These are phyloP conservation scores for Sardinella longiceps DNA, from an alignment of 2,797 vertebrate species.

Conservation along the genomic window DNA sequence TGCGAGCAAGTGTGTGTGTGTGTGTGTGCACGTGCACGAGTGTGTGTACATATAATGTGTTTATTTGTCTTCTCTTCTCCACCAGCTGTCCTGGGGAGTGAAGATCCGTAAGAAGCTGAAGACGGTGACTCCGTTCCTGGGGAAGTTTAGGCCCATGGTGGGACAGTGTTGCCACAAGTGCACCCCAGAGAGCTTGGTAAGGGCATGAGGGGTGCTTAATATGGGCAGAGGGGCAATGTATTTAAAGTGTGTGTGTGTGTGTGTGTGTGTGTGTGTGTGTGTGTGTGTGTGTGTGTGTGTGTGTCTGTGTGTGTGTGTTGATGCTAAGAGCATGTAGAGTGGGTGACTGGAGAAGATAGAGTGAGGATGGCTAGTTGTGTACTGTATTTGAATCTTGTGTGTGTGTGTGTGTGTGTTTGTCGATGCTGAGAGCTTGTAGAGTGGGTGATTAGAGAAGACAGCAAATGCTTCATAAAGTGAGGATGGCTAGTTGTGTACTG, in stretches of 20 bases:
- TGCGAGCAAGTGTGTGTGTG: constrained; percentile 25
- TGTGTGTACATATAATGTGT: constrained; percentile 39
- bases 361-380: not conserved
- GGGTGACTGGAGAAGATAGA: not conserved
- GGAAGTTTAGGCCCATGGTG: constrained; percentile 75
- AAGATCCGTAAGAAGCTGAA: constrained; percentile 77
- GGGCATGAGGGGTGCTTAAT: too few relatives aligned
- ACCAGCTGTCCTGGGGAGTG: constrained; percentile 68
- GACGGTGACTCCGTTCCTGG: constrained; percentile 74
- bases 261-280: constrained; percentile 31
- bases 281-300: constrained; percentile 35
- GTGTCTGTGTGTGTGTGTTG: too few relatives aligned
- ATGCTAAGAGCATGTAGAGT: too few relatives aligned
- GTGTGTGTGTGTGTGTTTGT: too few relatives aligned
- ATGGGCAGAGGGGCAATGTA: too few relatives aligned
- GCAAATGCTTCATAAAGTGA: too few relatives aligned
- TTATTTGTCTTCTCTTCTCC: not conserved
- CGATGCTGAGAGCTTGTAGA: too few relatives aligned
- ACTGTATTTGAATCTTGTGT: constrained; percentile 20
- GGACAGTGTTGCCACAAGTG: constrained; percentile 89
- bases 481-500: too few relatives aligned
- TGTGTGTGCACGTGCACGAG: constrained; percentile 39
- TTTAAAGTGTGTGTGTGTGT: constrained; percentile 40
- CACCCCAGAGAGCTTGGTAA: constrained; percentile 89
- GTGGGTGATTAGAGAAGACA: too few relatives aligned